Evolutionary conservation across 64 coral and sea anemone species (phyloP), one percentile per base, ranked within the genome.

Genomic region (Montipora capricornis): DNA sequence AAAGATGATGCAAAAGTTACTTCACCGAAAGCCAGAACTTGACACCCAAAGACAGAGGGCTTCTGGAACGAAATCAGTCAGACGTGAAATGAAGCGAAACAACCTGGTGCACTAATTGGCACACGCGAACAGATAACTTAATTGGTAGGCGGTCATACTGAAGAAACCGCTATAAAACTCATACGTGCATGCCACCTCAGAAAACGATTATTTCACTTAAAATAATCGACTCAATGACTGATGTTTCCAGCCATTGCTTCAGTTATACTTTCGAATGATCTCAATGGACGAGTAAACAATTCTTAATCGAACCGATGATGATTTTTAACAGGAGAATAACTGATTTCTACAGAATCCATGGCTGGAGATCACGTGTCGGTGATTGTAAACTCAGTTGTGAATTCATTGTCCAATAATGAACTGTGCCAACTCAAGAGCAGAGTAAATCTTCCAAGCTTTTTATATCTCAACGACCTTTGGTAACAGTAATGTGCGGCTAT

Each of bases 1-100:
- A 47, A 47, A 12, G 44, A 76, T 46, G 44, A 76, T 13, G 7
- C 74, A 45, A 14, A 37, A 15, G 24, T 76, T 19, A 37, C 47
- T 84, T 17, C 15, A 5, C 8, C 4, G 45, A 19, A 9, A 48
- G 12, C 13, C 37, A 86, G 47, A 70, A 71, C 82, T 49, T 70
- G 82, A 49, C 47, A 73, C 66, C 82, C 44, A 49, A 76, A 76
- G 10, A 46, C 47, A 57, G 53, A 57, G 53, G 47, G 46, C 16
- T 48, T 78, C 46, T 78, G 16, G 47, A 47, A 46, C 64, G 66
- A 71, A 73, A 50, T 48, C 47, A 86, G 50, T 86, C 48, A 86
- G 66, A 86, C 45, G 29, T 64, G 19, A 44, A n/a, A 86, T 20
- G 8, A 1, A 26, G 82, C 45, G 9, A 13, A 86, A 70, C 26